These are phyloP conservation scores for Phylloscopus trochiloides DNA, from an alignment of 2,113 vertebrate genomes.

Conservation along the genomic window DNA sequence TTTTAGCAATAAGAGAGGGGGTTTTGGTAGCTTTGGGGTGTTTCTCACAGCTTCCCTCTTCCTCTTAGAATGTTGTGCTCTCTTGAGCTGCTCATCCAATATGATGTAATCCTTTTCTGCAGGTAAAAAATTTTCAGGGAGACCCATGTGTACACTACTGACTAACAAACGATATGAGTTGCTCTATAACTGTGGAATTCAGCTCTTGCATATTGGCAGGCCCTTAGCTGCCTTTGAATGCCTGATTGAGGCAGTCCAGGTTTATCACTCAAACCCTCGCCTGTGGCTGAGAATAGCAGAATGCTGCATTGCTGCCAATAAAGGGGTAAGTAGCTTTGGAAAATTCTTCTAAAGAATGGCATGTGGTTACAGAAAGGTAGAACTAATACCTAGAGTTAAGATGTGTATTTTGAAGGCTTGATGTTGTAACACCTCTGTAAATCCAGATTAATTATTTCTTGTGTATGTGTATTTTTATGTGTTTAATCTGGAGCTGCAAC, in stretches of 20 bases:
- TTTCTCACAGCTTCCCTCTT: background rate
- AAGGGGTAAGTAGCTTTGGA: slow-evolving; percentile 81
- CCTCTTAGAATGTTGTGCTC: background rate
- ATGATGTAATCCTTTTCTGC: background rate
- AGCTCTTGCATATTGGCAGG: slow-evolving; percentile 91
- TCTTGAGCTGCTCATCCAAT: background rate
- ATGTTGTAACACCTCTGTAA: background rate
- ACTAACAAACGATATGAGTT: slow-evolving; percentile 95
- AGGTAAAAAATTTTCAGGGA: slow-evolving; percentile 93
- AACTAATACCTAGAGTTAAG: background rate
- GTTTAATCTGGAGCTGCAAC: background rate
- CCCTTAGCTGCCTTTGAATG: slow-evolving; percentile 97
- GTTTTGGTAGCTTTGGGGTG: background rate
- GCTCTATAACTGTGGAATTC: slow-evolving; percentile 96
- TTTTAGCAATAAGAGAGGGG: background rate
- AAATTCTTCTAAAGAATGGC: background rate
- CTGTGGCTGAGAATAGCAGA: slow-evolving; percentile 95
- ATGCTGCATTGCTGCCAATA: slow-evolving; percentile 97
- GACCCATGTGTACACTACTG: slow-evolving; percentile 93
- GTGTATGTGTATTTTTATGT: background rate
- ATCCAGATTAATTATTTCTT: background rate
- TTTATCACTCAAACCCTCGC: slow-evolving; percentile 95
- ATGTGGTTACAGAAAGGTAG: background rate
- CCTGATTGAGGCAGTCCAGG: slow-evolving; percentile 95
- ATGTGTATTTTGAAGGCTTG: background rate